A percentile compares a stretch with the other conserved stretches of the same genome.
These are phyloP conservation scores for Dryadula phaetusa DNA, from an alignment of 2,888 invertebrate genomes.

Conservation along the genomic window DNA sequence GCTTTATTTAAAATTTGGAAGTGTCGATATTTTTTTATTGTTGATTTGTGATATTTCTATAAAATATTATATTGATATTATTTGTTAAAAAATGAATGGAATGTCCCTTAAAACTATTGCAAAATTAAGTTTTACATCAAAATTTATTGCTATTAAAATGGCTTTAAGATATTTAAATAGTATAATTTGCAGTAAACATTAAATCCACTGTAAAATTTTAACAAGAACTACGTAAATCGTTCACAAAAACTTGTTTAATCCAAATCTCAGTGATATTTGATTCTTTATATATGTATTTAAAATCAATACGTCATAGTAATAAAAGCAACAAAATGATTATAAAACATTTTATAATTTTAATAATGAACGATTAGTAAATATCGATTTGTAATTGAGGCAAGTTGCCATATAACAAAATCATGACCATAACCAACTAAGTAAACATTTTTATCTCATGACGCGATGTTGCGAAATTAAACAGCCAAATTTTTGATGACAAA, in stretches of 20 bases:
- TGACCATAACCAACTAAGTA: slow-evolving; percentile 34
- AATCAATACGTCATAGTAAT: not conserved
- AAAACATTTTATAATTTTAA: not conserved
- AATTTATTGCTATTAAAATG: too few species aligned
- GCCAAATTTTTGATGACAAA: slow-evolving; percentile 21
- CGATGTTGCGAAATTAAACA: slow-evolving; percentile 33
- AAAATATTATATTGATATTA: not conserved
- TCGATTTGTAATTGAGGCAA: slow-evolving; percentile 34
- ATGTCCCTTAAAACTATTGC: too few species aligned
- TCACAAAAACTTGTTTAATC: not conserved
- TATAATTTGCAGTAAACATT: too few species aligned
- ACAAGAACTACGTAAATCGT: not conserved
- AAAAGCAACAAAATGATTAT: not conserved
- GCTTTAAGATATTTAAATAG: too few species aligned
- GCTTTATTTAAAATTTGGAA: not conserved
- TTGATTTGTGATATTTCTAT: not conserved
- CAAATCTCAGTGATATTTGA: not conserved
- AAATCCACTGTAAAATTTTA: too few species aligned
- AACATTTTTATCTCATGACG: slow-evolving; percentile 33
- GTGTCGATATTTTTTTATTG: not conserved
- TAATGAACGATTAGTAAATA: slow-evolving; percentile 32
- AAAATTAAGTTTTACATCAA: too few species aligned
- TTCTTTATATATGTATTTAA: not conserved
- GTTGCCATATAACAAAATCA: slow-evolving; percentile 38
- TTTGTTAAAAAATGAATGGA: too few species aligned